Evolutionary conservation across 1,140 invertebrate species (phyloP).

Genomic region (Leptonema lineaticorne): DNA sequence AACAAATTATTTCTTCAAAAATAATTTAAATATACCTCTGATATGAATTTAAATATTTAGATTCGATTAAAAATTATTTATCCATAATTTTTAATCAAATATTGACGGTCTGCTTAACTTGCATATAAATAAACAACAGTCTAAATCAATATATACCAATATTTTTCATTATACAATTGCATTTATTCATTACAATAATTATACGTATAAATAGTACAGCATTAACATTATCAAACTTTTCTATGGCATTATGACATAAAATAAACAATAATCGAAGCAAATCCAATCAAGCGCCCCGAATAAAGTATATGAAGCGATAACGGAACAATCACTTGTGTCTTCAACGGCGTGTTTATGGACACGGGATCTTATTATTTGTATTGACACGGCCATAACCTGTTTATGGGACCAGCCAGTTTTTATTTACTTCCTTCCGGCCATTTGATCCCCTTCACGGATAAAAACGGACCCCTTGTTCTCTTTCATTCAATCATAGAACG

Average conservation of each 20-base stretch:
- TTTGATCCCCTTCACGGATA: conserved; percentile 32
- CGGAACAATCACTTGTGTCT: conserved; percentile 7
- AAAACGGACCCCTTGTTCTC: conserved; percentile 19
- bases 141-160: too few species aligned
- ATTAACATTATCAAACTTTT: too few species aligned
- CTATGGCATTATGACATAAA: conserved; percentile 8
- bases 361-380: conserved; percentile 32
- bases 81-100: too few species aligned
- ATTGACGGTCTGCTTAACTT: too few species aligned
- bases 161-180: too few species aligned
- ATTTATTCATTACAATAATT: too few species aligned
- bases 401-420: conserved; percentile 38
- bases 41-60: too few species aligned
- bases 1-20: too few species aligned
- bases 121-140: too few species aligned
- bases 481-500: neutral
- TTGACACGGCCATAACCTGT: conserved; percentile 40
- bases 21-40: too few species aligned
- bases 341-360: neutral
- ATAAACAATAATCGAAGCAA: conserved; percentile 23
- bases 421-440: conserved; percentile 42
- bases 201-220: too few species aligned
- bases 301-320: conserved; percentile 14
- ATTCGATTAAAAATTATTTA: too few species aligned
- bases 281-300: conserved; percentile 17